A percentile compares a stretch with the other conserved stretches of the same genome.
These are phyloP conservation scores for Agrilus planipennis DNA, from an alignment of 1,140 invertebrate genomes.

Conservation along the genomic window DNA sequence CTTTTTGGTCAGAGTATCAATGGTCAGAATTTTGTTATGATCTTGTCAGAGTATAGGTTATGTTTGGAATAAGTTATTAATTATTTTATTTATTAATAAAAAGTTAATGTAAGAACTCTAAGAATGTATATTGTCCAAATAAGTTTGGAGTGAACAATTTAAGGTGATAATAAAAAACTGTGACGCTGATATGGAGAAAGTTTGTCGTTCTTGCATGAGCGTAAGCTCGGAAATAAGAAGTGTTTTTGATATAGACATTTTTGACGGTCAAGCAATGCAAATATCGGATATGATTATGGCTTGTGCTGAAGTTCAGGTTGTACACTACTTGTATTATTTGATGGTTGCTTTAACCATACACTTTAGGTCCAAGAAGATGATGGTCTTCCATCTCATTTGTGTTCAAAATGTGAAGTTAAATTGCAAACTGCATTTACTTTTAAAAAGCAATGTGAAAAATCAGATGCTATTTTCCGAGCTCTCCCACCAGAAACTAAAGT, in stretches of 20 bases:
- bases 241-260: constrained; percentile 25
- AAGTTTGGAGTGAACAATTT: no score
- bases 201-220: constrained; percentile 31
- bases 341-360: constrained; percentile 10
- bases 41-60: no score
- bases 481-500: constrained; percentile 11
- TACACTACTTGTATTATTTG: constrained; percentile 8
- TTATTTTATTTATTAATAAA: no score
- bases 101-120: no score
- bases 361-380: constrained; percentile 32
- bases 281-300: constrained; percentile 46
- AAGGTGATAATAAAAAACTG: constrained; percentile 23
- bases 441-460: constrained; percentile 34
- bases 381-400: constrained; percentile 32
- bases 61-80: no score
- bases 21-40: no score
- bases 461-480: constrained; percentile 40
- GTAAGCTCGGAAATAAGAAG: constrained; percentile 25
- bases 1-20: no score
- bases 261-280: constrained; percentile 29
- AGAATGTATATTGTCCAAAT: no score
- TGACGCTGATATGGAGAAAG: constrained; percentile 25
- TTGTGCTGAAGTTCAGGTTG: constrained; percentile 42
- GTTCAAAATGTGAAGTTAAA: constrained; percentile 31
- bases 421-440: constrained; percentile 33